Percentiles rank a stretch among this genome's conserved stretches.
phyloP scores from a whole-genome alignment of 2,113 vertebrate genomes.

The Rhinoptilus africanus region DNA sequence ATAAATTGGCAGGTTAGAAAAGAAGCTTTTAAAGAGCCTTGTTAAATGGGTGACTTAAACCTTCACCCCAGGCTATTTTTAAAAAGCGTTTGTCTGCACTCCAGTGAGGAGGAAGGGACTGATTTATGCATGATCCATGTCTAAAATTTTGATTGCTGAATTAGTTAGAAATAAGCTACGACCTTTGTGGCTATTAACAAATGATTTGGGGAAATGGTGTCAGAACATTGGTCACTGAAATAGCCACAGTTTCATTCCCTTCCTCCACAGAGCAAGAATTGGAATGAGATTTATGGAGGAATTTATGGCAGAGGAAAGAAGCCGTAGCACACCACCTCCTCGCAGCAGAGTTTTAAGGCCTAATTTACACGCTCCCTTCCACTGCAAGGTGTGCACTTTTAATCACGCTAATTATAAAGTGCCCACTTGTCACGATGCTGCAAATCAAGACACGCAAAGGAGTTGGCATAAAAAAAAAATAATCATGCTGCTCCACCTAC shows the following conservation, averaged over 20 bases:
- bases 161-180: background rate
- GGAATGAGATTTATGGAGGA: background rate
- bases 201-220: background rate
- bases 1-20: constrained; percentile 31
- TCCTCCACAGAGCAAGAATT: background rate
- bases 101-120: background rate
- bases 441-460: background rate
- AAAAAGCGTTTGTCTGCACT: constrained; percentile 13
- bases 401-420: background rate
- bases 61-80: constrained; percentile 32
- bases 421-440: background rate
- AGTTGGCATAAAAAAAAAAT: background rate
- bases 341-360: background rate
- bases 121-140: background rate
- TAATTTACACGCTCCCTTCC: background rate
- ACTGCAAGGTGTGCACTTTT: background rate
- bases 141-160: background rate
- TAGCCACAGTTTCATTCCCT: background rate
- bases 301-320: background rate
- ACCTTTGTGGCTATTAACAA: background rate
- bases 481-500: background rate
- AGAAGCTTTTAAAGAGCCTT: constrained; percentile 24
- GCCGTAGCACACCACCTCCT: background rate
- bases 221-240: background rate
- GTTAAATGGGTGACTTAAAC: constrained; percentile 23